Evolutionary conservation across 2,797 vertebrate genomes (phyloP), one percentile per base, ranked within the genome.

Genomic region (Pogonophryne albipinna): DNA sequence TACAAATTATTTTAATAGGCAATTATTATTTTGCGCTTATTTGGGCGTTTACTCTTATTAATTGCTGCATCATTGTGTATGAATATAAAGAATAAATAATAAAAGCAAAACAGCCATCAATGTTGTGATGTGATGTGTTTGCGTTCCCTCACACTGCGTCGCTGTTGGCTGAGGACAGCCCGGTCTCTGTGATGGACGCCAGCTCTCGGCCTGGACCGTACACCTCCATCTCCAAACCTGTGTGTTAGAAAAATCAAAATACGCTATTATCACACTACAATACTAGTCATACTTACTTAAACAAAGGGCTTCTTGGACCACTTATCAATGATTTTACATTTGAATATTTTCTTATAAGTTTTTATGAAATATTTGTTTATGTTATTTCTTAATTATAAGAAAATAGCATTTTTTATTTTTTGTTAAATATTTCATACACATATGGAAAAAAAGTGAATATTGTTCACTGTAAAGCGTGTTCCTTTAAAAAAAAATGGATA

Each of bases 131-230:
- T 27, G 4, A 31, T 19, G 34, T 74, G 47, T 45, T 23, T 31
- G 20, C 67, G 72, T 49, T 15, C 76, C 88, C 94, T 92, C 82
- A 96, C 96, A 2, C 23, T 79, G 89, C 87, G 56, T 78, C 76
- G 42, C 79, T 80, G 6, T 79, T 31, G 52, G 53, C 14, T 50
- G 89, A 74, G 4, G 91, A 76, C 6, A 27, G 44, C n/a, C 83
- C 59, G 76, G 60, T 47, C 45, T 87, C 82, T 55, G 59, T 84
- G 34, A 87, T 20, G 6, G 92, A 88, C 0, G 86, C 87, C 19
- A 82, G 71, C 70, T 80, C 79, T 62, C 50, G 47, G 61, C 76
- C 52, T 4, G 84, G 45, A 23, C 46, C 11, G 10, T 83, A 79
- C 0, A 41, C 66, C 6, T 76, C 74, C 12, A 66, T 87, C 15